Percentiles rank a stretch among this genome's conserved stretches.
Conservation (phyloP, 2,797 vertebrate genomes). For the Spatula versicolor region DNA sequence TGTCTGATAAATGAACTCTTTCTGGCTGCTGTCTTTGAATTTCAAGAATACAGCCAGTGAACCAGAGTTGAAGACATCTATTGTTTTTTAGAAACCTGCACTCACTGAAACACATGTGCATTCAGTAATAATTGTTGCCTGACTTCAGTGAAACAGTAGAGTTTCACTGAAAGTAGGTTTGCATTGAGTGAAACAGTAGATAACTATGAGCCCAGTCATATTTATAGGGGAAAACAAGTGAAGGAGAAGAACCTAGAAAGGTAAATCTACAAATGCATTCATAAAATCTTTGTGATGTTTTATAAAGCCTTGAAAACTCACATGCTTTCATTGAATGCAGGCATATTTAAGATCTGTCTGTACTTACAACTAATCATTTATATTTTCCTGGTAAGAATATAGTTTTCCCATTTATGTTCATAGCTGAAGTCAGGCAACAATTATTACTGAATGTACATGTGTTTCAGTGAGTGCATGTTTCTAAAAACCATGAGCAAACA, state of each 20-base stretch:
- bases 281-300: background rate
- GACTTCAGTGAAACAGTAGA: conserved; percentile 19
- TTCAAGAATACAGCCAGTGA: conserved; percentile 20
- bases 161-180: too few species aligned
- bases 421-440: conserved; percentile 66
- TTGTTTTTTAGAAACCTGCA: conserved; percentile 46
- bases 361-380: conserved; percentile 72
- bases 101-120: conserved; percentile 68
- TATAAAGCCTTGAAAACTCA: background rate
- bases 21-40: conserved; percentile 58
- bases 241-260: conserved; percentile 22
- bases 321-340: conserved; percentile 24
- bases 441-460: conserved; percentile 78
- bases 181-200: conserved; percentile 47
- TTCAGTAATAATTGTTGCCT: conserved; percentile 77
- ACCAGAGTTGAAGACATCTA: conserved; percentile 68
- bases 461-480: conserved; percentile 54
- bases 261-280: background rate
- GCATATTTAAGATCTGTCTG: conserved; percentile 58
- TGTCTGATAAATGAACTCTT: conserved; percentile 69
- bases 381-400: conserved; percentile 64
- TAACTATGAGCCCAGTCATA: conserved; percentile 9
- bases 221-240: conserved; percentile 29
- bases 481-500: conserved; percentile 16
- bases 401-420: conserved; percentile 59